These are phyloP conservation scores for Stenopsyche tienmushanensis DNA, from an alignment of 1,140 invertebrate species.

Conservation along the genomic window DNA sequence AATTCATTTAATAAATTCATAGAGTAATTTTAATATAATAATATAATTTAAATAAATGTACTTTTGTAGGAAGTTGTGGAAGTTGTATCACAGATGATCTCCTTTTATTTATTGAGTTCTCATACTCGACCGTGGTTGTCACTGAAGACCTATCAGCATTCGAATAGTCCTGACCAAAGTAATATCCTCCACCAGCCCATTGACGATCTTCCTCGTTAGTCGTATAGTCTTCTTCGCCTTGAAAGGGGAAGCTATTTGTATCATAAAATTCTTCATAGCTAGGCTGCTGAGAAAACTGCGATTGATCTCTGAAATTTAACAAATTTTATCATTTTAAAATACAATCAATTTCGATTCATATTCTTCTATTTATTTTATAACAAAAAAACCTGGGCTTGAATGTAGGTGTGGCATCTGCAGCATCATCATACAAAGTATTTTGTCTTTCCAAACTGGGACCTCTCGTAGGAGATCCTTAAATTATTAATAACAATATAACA, in stretches of 20 bases:
- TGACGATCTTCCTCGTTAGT: conserved; percentile 67
- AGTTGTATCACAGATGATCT: conserved; percentile 55
- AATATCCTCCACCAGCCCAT: conserved; percentile 68
- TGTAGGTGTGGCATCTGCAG: conserved; percentile 44
- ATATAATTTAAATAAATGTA: conserved; percentile 8
- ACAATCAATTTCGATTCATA: background rate
- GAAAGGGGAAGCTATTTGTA: conserved; percentile 56
- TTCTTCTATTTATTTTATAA: background rate
- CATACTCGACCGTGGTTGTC: conserved; percentile 45
- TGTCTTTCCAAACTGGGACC: conserved; percentile 78
- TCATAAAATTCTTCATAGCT: conserved; percentile 61
- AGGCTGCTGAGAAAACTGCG: conserved; percentile 51
- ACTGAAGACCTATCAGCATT: conserved; percentile 48
- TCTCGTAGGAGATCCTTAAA: conserved; percentile 58
- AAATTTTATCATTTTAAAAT: conserved; percentile 1
- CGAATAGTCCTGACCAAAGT: conserved; percentile 49
- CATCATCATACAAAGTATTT: conserved; percentile 75
- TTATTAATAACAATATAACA: conserved; percentile 7
- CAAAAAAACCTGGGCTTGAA: conserved; percentile 28
- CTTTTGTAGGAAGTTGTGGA: conserved; percentile 51
- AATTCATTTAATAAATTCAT: background rate
- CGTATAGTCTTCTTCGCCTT: conserved; percentile 58
- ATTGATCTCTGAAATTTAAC: conserved; percentile 49
- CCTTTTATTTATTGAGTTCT: conserved; percentile 49
- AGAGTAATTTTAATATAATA: background rate